Percentiles rank a stretch among this genome's conserved stretches.
These are phyloP conservation scores for Sialis lutaria DNA, from an alignment of 2,888 invertebrate genomes.

Conservation along the genomic window DNA sequence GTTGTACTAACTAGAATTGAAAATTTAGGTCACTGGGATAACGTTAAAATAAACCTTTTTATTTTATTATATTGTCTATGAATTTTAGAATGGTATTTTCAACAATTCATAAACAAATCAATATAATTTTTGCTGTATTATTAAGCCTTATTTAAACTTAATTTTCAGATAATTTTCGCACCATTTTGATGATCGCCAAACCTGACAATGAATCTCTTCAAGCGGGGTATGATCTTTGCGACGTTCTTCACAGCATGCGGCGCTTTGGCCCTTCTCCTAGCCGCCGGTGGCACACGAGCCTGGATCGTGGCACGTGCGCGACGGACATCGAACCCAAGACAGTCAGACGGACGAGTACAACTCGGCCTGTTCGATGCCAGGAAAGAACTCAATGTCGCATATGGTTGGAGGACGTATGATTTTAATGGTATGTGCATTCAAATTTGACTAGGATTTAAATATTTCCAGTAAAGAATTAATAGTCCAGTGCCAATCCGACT, in stretches of 20 bases:
- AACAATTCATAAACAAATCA: too few relatives aligned
- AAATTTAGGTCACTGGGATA: too few relatives aligned
- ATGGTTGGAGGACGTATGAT: conserved; percentile 59
- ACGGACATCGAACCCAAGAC: conserved; percentile 42
- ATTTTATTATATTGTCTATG: too few relatives aligned
- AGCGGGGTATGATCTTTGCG: conserved; percentile 61
- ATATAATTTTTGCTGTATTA: background rate
- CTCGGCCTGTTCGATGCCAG: conserved; percentile 80
- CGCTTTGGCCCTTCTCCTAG: conserved; percentile 59
- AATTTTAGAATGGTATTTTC: too few relatives aligned
- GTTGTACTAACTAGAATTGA: too few relatives aligned
- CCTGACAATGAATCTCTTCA: conserved; percentile 49
- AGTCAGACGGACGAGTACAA: conserved; percentile 57
- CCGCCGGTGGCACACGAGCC: conserved; percentile 67
- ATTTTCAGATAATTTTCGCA: background rate
- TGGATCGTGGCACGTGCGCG: conserved; percentile 66
- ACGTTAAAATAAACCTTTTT: too few relatives aligned
- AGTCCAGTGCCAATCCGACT: too few relatives aligned
- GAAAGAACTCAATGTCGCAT: conserved; percentile 64
- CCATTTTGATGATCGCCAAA: background rate
- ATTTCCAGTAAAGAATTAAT: background rate
- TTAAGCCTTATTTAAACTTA: background rate
- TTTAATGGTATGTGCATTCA: conserved; percentile 48
- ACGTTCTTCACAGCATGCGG: conserved; percentile 66
- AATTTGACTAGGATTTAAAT: background rate